Percentiles rank a stretch among this genome's conserved stretches.
These are phyloP conservation scores for Nemotelus nigrinus DNA, from an alignment of 2,888 invertebrate species.

Conservation along the genomic window DNA sequence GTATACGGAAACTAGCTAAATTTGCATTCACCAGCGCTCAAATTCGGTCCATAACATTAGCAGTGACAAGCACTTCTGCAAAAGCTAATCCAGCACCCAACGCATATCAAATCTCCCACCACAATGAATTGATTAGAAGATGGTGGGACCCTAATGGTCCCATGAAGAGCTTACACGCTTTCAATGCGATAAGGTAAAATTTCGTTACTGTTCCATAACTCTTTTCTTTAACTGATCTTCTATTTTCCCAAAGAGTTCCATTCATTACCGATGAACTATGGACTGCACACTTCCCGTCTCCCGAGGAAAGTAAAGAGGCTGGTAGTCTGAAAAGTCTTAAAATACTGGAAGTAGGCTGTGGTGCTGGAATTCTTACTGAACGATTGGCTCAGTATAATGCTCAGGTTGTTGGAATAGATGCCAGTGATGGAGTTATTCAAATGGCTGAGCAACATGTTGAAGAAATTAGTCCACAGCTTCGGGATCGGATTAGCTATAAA, in stretches of 20 bases:
- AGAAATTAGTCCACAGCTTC: conserved; percentile 57
- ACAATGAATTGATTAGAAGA: too few species aligned
- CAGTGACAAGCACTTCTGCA: too few species aligned
- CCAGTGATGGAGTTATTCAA: conserved; percentile 74
- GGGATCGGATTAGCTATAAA: conserved; percentile 58
- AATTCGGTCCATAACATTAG: not conserved
- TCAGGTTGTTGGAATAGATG: conserved; percentile 83
- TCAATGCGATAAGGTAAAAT: too few species aligned
- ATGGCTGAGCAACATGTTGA: conserved; percentile 73
- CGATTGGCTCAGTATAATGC: conserved; percentile 84
- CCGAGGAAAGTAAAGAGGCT: conserved; percentile 63
- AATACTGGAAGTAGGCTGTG: conserved; percentile 92
- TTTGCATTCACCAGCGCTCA: not conserved
- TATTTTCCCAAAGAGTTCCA: conserved; percentile 68
- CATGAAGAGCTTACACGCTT: too few species aligned
- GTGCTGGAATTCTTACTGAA: conserved; percentile 84
- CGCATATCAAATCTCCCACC: too few species aligned
- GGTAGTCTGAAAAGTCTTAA: conserved; percentile 73
- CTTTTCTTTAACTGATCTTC: not conserved
- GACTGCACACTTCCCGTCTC: conserved; percentile 63
- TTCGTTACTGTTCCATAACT: not conserved
- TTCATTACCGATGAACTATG: conserved; percentile 79
- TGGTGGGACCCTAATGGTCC: too few species aligned
- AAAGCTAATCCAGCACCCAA: too few species aligned
- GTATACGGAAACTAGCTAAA: not conserved